These are phyloP conservation scores for Neodontobutis hainanensis DNA, from an alignment of 2,113 vertebrate genomes.

Conservation along the genomic window DNA sequence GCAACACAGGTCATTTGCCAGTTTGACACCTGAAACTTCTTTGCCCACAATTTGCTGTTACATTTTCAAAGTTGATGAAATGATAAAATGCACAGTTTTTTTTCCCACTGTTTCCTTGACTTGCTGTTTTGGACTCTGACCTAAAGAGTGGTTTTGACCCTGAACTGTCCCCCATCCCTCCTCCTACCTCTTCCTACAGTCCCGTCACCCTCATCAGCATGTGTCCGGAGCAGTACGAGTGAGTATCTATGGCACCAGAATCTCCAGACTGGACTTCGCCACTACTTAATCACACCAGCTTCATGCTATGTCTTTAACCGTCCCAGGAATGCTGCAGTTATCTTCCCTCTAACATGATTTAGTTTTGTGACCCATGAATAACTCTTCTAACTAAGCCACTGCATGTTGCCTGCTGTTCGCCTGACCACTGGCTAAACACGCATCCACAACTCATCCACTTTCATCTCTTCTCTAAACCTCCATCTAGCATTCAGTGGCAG, in stretches of 20 bases:
- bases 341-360: slow-evolving; percentile 1
- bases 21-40: not conserved
- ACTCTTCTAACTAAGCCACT: slow-evolving; percentile 36
- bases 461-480: too few species aligned
- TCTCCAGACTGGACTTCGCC: slow-evolving; percentile 46
- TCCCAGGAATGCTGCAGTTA: not conserved
- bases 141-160: slow-evolving; percentile 3
- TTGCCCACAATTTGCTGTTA: not conserved
- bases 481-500: slow-evolving; percentile 35
- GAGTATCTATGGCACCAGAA: slow-evolving; percentile 81
- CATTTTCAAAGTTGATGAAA: not conserved
- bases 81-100: slow-evolving; percentile 3
- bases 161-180: slow-evolving; percentile 13
- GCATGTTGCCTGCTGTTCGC: slow-evolving; percentile 68
- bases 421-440: slow-evolving; percentile 26
- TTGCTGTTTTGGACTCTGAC: slow-evolving; percentile 66
- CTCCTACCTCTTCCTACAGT: slow-evolving; percentile 82
- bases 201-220: slow-evolving; percentile 99
- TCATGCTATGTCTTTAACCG: not conserved
- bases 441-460: slow-evolving; percentile 42
- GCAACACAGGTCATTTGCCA: not conserved
- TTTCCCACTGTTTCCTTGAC: slow-evolving; percentile 50
- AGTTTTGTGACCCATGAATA: not conserved
- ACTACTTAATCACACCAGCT: slow-evolving; percentile 15
- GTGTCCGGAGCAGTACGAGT: slow-evolving; percentile 99